Base-by-base conservation (phyloP, 2,888 invertebrate genomes). In the Alloscopus bannaensis region DNA sequence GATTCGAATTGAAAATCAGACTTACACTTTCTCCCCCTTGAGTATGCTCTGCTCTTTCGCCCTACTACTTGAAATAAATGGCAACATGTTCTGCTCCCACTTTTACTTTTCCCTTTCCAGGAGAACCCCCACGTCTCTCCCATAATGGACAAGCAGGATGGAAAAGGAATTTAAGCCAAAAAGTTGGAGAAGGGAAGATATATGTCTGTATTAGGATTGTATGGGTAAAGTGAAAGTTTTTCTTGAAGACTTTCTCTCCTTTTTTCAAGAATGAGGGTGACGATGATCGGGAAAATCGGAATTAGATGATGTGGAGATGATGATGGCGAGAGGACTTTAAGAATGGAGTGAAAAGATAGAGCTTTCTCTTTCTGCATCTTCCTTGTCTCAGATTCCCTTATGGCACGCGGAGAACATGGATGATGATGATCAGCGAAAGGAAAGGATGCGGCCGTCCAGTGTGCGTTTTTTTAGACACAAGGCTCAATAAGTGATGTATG, bases 241-340 rank as follows among this genome's bases (percentile, higher is more conserved):
- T n/a, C n/a, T n/a, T n/a, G n/a, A n/a, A n/a, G n/a, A n/a, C n/a
- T n/a, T n/a, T n/a, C n/a, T n/a, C n/a, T n/a, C n/a, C n/a, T n/a
- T n/a, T n/a, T n/a, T n/a, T n/a, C n/a, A 57, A 24, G 50, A 45
- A 28, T 36, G 55, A 55, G 45, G 29, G 29, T 26, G 65, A 45
- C 13, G 36, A 73, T 55, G 47, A 57, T n/a, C 52, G 57, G 31
- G 60, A 47, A 62, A 71, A 71, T 62, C 47, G 60, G 71, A 71
- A 71, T 71, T 71, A 62, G 71, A 60, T 60, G 59, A 69, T 55
- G 50, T 36, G 6, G 36, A 8, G 36, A 36, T 28, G 36, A 40
- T 57, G 57, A n/a, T n/a, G n/a, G n/a, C n/a, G n/a, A n/a, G n/a
- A 62, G 20, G 47, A 64, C 47, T 45, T 62, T 22, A 18, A 29